Percentiles rank a stretch among this genome's conserved stretches.
These are phyloP conservation scores for Furnarius figulus DNA, from an alignment of 2,113 vertebrate genomes.

Conservation along the genomic window DNA sequence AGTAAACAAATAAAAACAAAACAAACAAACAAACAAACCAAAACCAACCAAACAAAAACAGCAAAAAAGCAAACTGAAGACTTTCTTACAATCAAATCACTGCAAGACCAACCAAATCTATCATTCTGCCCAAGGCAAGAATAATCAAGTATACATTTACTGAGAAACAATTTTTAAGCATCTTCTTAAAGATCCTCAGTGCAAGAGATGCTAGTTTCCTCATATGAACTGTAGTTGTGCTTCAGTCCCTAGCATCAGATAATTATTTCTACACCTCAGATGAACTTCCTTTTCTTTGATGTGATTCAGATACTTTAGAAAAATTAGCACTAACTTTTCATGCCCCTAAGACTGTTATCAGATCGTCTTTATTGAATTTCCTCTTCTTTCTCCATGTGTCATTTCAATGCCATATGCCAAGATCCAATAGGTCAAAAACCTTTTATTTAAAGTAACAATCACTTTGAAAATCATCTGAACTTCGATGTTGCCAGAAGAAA, in stretches of 20 bases:
- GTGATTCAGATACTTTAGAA: background rate
- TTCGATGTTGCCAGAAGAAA: background rate
- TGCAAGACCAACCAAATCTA: background rate
- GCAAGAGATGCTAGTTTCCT: fast-evolving
- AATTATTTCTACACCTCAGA: background rate
- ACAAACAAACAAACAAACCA: background rate
- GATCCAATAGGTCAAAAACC: background rate
- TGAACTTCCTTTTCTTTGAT: background rate
- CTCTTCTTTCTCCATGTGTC: background rate
- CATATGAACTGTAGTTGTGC: background rate
- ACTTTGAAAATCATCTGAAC: background rate
- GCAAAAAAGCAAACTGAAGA: background rate
- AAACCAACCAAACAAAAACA: too few relatives aligned
- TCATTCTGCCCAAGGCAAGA: background rate
- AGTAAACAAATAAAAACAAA: background rate
- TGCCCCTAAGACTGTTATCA: background rate
- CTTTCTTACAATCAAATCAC: background rate
- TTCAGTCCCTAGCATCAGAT: background rate
- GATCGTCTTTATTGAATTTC: background rate
- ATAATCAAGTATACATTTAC: background rate
- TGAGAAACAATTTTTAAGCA: background rate
- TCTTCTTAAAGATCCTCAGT: background rate
- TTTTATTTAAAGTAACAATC: background rate
- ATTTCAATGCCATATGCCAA: background rate
- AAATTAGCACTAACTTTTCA: background rate